These are phyloP conservation scores for Phyto melanocephala DNA, from an alignment of 2,888 invertebrate genomes.

Conservation along the genomic window DNA sequence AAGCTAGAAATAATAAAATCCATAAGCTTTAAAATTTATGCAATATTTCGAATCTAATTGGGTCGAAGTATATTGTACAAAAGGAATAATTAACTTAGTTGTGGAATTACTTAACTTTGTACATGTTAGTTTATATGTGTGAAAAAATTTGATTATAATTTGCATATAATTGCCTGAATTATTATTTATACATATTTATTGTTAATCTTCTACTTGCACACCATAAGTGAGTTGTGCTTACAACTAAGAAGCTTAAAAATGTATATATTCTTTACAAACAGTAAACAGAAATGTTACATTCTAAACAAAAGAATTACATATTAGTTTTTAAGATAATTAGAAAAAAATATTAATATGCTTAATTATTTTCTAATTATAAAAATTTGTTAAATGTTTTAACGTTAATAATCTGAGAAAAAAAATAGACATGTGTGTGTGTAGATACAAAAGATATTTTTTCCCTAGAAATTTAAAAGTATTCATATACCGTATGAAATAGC, in stretches of 20 bases:
- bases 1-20: constrained; percentile 3
- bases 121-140: not conserved
- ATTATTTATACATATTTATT: not conserved
- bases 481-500: no score
- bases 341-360: not conserved
- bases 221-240: not conserved
- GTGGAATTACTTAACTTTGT: not conserved
- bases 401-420: no score
- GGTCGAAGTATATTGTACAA: constrained; percentile 35
- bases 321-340: not conserved
- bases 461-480: no score
- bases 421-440: no score
- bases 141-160: constrained; percentile 41
- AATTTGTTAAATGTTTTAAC: no score
- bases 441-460: no score
- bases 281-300: not conserved
- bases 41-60: constrained; percentile 42
- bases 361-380: not conserved
- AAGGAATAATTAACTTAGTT: constrained; percentile 27
- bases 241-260: not conserved
- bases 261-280: not conserved
- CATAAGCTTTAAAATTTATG: constrained; percentile 42
- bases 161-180: constrained; percentile 43
- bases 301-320: not conserved
- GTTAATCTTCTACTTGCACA: no score